These are phyloP conservation scores for Cyanistes caeruleus DNA, from an alignment of 2,113 vertebrate species.

Conservation along the genomic window DNA sequence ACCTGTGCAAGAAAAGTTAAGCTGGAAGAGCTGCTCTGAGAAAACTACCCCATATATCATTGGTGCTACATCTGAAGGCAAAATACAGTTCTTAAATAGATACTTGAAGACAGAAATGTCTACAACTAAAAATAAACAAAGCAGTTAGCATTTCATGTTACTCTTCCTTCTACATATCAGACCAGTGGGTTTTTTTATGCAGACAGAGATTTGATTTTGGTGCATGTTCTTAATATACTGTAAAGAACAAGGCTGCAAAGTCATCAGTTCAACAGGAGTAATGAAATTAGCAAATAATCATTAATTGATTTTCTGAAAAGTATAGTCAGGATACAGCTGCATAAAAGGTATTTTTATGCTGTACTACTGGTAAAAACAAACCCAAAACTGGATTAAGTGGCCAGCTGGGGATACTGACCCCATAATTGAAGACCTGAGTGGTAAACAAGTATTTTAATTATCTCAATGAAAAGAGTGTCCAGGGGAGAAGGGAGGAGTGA, in stretches of 20 bases:
- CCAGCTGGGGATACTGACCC: neutral
- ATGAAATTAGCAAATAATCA: constrained; percentile 8
- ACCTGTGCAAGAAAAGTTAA: neutral
- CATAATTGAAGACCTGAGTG: neutral
- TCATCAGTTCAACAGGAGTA: neutral
- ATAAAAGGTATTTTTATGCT: neutral
- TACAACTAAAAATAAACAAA: neutral
- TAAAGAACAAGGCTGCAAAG: neutral
- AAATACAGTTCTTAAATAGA: neutral
- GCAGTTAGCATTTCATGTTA: neutral
- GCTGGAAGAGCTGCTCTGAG: neutral
- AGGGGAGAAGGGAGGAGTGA: neutral
- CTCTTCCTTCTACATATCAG: neutral
- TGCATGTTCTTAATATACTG: neutral
- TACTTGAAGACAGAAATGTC: neutral
- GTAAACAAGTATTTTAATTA: constrained; percentile 44
- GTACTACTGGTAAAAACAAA: neutral
- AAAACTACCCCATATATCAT: neutral
- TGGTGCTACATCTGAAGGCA: neutral
- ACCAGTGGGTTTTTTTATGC: neutral
- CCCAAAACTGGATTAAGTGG: constrained; percentile 26
- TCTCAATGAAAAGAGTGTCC: neutral
- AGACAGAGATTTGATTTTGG: neutral
- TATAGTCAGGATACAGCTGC: neutral
- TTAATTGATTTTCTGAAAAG: constrained; percentile 34